phyloP scores from a whole-genome alignment of 2,888 invertebrate species.

The Adineta ricciae region DNA sequence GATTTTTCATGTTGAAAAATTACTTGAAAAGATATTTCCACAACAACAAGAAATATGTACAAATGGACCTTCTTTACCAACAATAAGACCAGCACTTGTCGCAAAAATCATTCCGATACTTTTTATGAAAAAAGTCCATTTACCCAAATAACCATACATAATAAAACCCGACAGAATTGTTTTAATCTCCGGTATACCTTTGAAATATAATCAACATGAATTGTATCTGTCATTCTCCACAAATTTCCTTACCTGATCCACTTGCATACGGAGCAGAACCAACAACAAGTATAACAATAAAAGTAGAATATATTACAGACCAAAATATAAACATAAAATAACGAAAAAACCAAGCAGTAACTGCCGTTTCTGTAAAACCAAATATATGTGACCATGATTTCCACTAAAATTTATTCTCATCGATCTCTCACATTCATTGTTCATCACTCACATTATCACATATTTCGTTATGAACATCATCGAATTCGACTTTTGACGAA shows the following conservation, averaged over 20 bases:
- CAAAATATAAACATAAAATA: slow-evolving; percentile 87
- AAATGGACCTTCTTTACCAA: slow-evolving; percentile 98
- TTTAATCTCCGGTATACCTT: slow-evolving; percentile 60
- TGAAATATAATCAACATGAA: background rate
- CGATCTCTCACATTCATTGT: no score
- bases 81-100: slow-evolving; percentile 83
- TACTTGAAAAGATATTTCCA: slow-evolving; percentile 76
- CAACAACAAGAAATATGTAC: slow-evolving; percentile 93
- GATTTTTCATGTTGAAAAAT: no score
- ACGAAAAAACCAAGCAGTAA: slow-evolving; percentile 76
- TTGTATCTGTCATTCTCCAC: no score
- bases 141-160: slow-evolving; percentile 92
- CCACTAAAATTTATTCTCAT: slow-evolving; percentile 60
- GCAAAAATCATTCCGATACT: slow-evolving; percentile 62
- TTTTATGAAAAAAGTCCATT: slow-evolving; percentile 96
- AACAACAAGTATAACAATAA: slow-evolving; percentile 81
- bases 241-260: slow-evolving; percentile 74
- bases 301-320: slow-evolving; percentile 82
- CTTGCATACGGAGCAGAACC: slow-evolving; percentile 99
- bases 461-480: slow-evolving; percentile 60
- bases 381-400: slow-evolving; percentile 78
- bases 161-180: slow-evolving; percentile 90
- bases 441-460: slow-evolving; percentile 57
- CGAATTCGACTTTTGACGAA: slow-evolving; percentile 77
- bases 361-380: slow-evolving; percentile 54